A percentile compares a stretch with the other conserved stretches of the same genome.
Evolutionary conservation across 2,888 invertebrate genomes (phyloP).

Genomic region (Protophormia terraenovae): DNA sequence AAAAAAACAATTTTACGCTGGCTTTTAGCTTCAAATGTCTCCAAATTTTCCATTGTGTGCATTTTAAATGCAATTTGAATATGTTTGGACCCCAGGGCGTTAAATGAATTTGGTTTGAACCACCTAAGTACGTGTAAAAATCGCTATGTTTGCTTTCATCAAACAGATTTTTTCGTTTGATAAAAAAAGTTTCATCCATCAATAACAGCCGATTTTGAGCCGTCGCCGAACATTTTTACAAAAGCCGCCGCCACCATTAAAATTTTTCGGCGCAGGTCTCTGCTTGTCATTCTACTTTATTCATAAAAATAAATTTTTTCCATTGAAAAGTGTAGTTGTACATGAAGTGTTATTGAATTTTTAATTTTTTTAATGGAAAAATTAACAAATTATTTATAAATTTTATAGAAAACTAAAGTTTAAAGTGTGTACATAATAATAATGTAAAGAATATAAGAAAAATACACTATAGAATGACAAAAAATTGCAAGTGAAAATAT

Average conservation of each 20-base stretch:
- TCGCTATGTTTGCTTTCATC: too few species aligned
- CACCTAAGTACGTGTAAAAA: too few species aligned
- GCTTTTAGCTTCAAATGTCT: too few species aligned
- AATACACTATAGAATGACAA: neutral
- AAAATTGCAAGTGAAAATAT: conserved; percentile 10
- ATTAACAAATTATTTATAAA: conserved; percentile 15
- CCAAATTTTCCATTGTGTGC: too few species aligned
- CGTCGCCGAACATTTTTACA: too few species aligned
- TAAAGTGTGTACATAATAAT: neutral
- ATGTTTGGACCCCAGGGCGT: too few species aligned
- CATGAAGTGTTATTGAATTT: conserved; percentile 39
- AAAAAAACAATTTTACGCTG: too few species aligned
- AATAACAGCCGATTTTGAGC: too few species aligned
- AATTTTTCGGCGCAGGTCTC: conserved; percentile 32
- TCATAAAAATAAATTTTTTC: conserved; percentile 59
- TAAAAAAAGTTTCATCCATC: too few species aligned
- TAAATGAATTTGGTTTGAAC: too few species aligned
- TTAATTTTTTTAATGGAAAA: conserved; percentile 50
- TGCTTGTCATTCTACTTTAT: conserved; percentile 63
- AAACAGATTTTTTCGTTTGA: too few species aligned
- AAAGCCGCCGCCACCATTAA: conserved; percentile 17
- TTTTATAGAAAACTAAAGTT: conserved; percentile 11
- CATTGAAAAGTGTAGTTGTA: conserved; percentile 44
- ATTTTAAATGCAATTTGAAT: too few species aligned
- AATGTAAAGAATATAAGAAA: neutral